These are phyloP conservation scores for Coccyzus lansbergi DNA, from an alignment of 2,797 vertebrate species.

Conservation along the genomic window DNA sequence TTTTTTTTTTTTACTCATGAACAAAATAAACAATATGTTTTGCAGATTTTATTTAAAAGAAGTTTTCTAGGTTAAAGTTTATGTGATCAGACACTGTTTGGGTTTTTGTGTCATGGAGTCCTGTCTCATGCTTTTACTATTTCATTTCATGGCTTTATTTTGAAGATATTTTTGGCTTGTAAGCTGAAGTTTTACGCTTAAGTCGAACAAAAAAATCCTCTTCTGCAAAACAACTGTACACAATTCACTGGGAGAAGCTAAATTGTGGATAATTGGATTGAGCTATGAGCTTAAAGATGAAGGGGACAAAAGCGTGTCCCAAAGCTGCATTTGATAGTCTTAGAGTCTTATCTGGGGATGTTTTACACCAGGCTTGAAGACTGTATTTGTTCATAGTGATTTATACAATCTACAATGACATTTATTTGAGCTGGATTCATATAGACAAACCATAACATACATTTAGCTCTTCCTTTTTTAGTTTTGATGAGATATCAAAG, in stretches of 20 bases:
- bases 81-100: neutral
- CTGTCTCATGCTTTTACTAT: slow-evolving; percentile 37
- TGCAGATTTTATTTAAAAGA: neutral
- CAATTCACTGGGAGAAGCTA: slow-evolving; percentile 72
- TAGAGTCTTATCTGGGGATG: slow-evolving; percentile 77
- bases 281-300: slow-evolving; percentile 78
- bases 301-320: slow-evolving; percentile 76
- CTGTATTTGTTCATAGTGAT: slow-evolving; percentile 76
- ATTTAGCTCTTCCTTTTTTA: slow-evolving; percentile 44
- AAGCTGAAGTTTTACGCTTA: slow-evolving; percentile 68
- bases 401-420: slow-evolving; percentile 75
- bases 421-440: slow-evolving; percentile 75
- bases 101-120: neutral
- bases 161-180: slow-evolving; percentile 75
- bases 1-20: neutral
- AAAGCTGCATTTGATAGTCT: slow-evolving; percentile 75
- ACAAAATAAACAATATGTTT: neutral
- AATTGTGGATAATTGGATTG: slow-evolving; percentile 81
- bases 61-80: neutral
- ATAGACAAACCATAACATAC: slow-evolving; percentile 68
- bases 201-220: slow-evolving; percentile 59
- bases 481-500: slow-evolving; percentile 52
- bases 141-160: slow-evolving; percentile 70
- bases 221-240: slow-evolving; percentile 66
- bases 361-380: slow-evolving; percentile 76